These are phyloP conservation scores for Geophilus truncorum DNA, from an alignment of 2,888 invertebrate species.

Conservation along the genomic window DNA sequence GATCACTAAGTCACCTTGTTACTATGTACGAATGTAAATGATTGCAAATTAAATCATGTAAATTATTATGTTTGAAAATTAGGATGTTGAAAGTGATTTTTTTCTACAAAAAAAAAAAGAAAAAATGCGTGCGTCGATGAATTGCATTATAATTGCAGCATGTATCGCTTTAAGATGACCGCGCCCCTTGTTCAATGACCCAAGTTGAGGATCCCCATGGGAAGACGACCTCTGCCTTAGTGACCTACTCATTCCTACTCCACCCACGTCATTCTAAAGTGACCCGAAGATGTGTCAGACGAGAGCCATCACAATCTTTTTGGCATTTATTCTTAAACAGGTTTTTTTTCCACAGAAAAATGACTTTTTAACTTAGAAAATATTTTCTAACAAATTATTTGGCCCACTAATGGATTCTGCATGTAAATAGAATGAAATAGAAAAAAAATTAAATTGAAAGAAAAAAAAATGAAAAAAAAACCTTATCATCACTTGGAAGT, in stretches of 20 bases:
- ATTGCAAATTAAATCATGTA: neutral
- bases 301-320: neutral
- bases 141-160: neutral
- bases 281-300: neutral
- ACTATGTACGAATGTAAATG: neutral
- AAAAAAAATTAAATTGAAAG: neutral
- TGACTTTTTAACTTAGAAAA: too few species aligned
- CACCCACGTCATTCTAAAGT: neutral
- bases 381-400: too few species aligned
- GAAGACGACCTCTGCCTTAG: constrained; percentile 14
- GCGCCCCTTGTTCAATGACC: constrained; percentile 9
- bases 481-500: neutral
- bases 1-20: neutral
- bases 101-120: neutral
- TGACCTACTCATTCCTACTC: neutral
- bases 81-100: neutral
- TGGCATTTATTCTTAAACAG: constrained; percentile 13
- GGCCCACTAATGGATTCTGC: neutral
- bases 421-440: neutral
- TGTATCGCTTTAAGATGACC: neutral
- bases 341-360: too few species aligned
- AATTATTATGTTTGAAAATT: neutral
- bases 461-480: neutral
- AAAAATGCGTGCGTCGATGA: neutral
- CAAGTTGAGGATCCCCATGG: neutral